A percentile compares a stretch with the other conserved stretches of the same genome.
These are phyloP conservation scores for Drosophila conformis DNA, from an alignment of 2,888 invertebrate genomes.

Conservation along the genomic window DNA sequence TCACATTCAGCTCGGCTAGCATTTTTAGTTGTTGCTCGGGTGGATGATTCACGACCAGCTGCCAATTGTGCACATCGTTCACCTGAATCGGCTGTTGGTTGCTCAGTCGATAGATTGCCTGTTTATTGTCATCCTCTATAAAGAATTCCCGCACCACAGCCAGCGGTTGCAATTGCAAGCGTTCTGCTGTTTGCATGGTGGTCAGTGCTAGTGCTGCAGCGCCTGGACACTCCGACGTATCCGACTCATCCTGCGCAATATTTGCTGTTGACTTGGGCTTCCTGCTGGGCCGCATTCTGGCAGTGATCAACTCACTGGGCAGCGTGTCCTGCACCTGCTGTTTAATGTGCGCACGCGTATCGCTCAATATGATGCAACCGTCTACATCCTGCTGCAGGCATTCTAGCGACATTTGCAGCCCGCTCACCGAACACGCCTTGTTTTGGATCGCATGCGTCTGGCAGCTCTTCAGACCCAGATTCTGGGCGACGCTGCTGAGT, in stretches of 20 bases:
- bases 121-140: conserved; percentile 31
- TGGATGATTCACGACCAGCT: conserved; percentile 89
- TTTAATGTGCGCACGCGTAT: conserved; percentile 45
- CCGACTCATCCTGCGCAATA: neutral
- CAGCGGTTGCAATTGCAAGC: conserved; percentile 57
- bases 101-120: conserved; percentile 34
- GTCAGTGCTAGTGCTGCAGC: conserved; percentile 96
- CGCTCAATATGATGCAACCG: conserved; percentile 57
- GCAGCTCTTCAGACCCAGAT: conserved; percentile 93
- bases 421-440: conserved; percentile 46
- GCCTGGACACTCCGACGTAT: conserved; percentile 85
- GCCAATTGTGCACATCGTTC: conserved; percentile 91
- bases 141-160: conserved; percentile 64
- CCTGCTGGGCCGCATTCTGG: neutral
- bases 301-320: conserved; percentile 47
- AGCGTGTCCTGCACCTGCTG: conserved; percentile 97
- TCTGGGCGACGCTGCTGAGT: conserved; percentile 90
- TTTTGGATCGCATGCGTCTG: conserved; percentile 92
- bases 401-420: conserved; percentile 52
- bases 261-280: neutral
- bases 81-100: conserved; percentile 89
- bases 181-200: conserved; percentile 89
- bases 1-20: conserved; percentile 87
- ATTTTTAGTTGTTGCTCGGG: conserved; percentile 96
- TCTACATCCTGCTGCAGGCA: conserved; percentile 27